Evolutionary conservation across 2,797 vertebrate species (phyloP), one percentile per base, ranked within the genome.

Genomic region (Ispidina lecontei): DNA sequence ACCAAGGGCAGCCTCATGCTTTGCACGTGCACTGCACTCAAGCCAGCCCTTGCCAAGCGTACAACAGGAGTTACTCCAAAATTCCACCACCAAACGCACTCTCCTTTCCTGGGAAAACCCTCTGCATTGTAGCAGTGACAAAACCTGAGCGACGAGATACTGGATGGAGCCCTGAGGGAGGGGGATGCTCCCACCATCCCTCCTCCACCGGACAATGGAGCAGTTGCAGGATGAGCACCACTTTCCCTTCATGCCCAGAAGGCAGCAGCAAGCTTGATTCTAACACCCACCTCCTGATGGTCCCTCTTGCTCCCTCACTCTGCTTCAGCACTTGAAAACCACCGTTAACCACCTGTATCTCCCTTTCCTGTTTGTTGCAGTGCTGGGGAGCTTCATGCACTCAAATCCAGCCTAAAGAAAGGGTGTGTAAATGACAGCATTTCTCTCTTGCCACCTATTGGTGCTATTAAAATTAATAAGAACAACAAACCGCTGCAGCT

Each of bases 91-190:
- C 2, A 43, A 33, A 60, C 2, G 23, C 6, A 0, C 31, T n/a
- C 9, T 73, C 18, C 54, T 26, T 67, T 41, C 44, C 75, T 17
- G 15, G 58, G 46, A 54, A 84, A 51, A 28, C 1, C 63, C 33
- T 41, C 35, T 15, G 51, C 12, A 0, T 9, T 7, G 7, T 4
- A 44, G 9, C 33, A 84, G 73, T 4, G 31, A 22, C 29, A 22
- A 25, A 63, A 23, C 16, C 10, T 19, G 1, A 20, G 37, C 0
- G 1, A 51, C 2, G 10, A 56, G 46, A 20, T 14, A 51, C 35
- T 0, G 0, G 64, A 11, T 3, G 7, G 5, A 13, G 13, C 0
- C 0, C 44, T 3, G 52, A 65, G 64, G 29, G 64, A 33, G 1
- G 8, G 16, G 6, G 49, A 44, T 0, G 0, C 26, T 23, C 58